Evolutionary conservation across 2,888 invertebrate species (phyloP).

Genomic region (Eupithecia vulgata): DNA sequence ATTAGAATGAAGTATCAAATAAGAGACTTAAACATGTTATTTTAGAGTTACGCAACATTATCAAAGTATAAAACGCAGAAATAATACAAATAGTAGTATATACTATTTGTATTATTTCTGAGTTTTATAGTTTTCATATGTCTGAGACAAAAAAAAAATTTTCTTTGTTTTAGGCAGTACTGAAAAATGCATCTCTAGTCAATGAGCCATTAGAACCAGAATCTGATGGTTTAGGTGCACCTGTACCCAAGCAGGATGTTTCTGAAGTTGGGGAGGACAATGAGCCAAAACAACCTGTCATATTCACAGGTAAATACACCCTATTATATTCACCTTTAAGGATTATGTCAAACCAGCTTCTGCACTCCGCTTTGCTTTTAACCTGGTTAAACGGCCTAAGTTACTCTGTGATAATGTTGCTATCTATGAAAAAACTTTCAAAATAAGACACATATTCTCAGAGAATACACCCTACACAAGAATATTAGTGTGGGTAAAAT

Average conservation of each 20-base stretch:
- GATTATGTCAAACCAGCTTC: too few relatives aligned
- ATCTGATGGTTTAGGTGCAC: slow-evolving; percentile 4
- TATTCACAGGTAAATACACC: slow-evolving; percentile 64
- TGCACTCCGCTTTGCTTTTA: too few relatives aligned
- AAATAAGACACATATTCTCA: too few relatives aligned
- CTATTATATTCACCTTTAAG: background rate
- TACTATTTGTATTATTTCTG: too few relatives aligned
- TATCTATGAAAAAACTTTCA: too few relatives aligned
- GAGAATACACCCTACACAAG: too few relatives aligned
- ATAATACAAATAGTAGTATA: background rate
- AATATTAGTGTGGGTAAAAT: too few relatives aligned
- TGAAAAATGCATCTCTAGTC: slow-evolving; percentile 70
- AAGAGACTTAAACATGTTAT: background rate
- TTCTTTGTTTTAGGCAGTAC: slow-evolving; percentile 56
- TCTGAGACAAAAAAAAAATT: too few relatives aligned
- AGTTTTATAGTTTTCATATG: too few relatives aligned
- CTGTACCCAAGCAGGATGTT: slow-evolving; percentile 52
- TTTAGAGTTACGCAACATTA: background rate
- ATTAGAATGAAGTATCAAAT: background rate
- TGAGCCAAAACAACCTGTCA: slow-evolving; percentile 52
- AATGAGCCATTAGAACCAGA: slow-evolving; percentile 53
- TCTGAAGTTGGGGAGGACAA: slow-evolving; percentile 53
- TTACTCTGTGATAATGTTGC: too few relatives aligned
- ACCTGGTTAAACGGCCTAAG: too few relatives aligned
- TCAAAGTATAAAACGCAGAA: background rate